phyloP scores from a whole-genome alignment of 2,888 invertebrate genomes.

The Hyppa rectilinea region DNA sequence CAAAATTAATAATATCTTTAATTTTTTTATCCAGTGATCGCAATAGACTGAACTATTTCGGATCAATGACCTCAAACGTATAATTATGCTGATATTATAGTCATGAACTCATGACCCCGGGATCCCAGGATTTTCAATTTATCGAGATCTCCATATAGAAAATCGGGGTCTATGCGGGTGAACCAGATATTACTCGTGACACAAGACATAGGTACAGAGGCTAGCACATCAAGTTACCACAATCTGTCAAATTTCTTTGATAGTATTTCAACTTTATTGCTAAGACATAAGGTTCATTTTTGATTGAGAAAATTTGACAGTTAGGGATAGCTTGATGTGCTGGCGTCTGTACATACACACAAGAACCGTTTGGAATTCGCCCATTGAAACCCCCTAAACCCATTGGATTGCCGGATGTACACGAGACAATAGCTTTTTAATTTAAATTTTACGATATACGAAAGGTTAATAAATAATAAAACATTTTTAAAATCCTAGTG shows the following conservation, averaged over 20 bases:
- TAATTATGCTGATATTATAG: background rate
- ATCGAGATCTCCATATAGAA: background rate
- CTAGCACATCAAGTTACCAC: no score
- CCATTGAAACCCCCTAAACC: no score
- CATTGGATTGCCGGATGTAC: no score
- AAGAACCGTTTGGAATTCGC: background rate
- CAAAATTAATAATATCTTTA: conserved; percentile 62
- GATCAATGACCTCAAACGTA: background rate
- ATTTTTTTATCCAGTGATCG: background rate
- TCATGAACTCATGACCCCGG: background rate
- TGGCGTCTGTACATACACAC: background rate
- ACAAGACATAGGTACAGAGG: no score
- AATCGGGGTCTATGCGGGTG: background rate
- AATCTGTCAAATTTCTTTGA: no score
- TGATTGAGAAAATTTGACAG: no score
- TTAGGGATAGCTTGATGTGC: no score
- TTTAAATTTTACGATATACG: no score
- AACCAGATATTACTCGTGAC: background rate
- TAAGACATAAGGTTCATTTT: no score
- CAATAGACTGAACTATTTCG: background rate
- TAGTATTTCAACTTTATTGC: no score
- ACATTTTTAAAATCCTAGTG: background rate
- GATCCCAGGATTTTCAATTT: background rate
- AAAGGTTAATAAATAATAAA: no score
- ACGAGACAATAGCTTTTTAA: no score